phyloP scores from a whole-genome alignment of 2,113 vertebrate genomes.

The Charadrius vociferus region DNA sequence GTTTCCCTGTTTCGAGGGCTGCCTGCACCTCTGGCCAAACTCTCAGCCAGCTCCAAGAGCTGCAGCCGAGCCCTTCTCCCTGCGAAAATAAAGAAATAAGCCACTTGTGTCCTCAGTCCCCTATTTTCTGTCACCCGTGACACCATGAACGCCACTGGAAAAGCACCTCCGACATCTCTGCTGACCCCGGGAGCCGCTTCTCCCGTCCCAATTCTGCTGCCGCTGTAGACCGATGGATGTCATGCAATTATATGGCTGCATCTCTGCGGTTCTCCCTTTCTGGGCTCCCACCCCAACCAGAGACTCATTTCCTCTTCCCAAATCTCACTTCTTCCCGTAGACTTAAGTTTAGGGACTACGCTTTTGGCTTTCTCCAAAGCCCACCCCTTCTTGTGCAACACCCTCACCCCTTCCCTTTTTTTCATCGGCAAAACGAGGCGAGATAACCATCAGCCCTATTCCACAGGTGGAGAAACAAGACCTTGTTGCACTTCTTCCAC shows the following conservation, averaged over 20 bases:
- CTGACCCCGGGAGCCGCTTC: not conserved
- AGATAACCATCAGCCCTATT: not conserved
- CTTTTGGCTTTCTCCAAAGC: not conserved
- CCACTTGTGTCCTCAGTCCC: not conserved
- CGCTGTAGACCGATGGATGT: not conserved
- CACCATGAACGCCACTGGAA: rapidly evolving
- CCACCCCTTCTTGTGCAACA: not conserved
- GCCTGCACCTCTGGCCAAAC: not conserved
- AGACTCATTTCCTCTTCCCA: not conserved
- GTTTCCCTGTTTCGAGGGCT: not conserved
- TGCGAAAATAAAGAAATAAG: too few relatives aligned
- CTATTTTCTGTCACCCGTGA: not conserved
- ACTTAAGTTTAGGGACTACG: rapidly evolving
- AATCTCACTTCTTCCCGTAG: not conserved
- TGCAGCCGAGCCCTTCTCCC: not conserved
- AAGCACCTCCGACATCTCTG: not conserved
- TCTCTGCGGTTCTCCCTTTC: not conserved
- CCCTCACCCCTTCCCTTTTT: not conserved
- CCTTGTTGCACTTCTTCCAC: not conserved
- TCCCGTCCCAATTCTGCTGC: not conserved
- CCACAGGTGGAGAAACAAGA: not conserved
- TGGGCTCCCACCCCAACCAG: not conserved
- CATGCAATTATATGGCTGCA: rapidly evolving
- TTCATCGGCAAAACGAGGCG: rapidly evolving
- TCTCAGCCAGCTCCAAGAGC: not conserved